Percentiles rank a stretch among this genome's conserved stretches.
Evolutionary conservation across 2,113 vertebrate genomes (phyloP).

Genomic region (Maccullochella peelii): DNA sequence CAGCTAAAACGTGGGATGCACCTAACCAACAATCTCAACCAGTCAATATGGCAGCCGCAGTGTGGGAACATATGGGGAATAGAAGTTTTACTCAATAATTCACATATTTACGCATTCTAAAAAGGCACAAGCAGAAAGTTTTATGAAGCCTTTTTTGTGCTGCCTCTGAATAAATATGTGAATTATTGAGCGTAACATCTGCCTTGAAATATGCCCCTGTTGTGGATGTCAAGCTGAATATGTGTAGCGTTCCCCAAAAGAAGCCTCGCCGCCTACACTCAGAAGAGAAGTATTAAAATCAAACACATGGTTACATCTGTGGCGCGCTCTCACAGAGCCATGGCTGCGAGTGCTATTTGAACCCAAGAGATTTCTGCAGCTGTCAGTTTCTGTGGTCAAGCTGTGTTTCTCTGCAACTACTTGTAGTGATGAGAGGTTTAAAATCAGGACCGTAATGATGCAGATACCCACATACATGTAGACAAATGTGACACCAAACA

Average conservation of each 20-base stretch:
- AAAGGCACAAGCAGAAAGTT: slow-evolving; percentile 40
- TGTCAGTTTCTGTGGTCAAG: slow-evolving; percentile 13
- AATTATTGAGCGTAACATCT: slow-evolving; percentile 65
- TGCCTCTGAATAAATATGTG: slow-evolving; percentile 50
- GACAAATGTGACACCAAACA: neutral
- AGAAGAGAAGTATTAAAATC: slow-evolving; percentile 11
- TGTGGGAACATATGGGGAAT: slow-evolving; percentile 4
- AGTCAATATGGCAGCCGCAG: slow-evolving; percentile 7
- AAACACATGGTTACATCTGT: slow-evolving; percentile 15
- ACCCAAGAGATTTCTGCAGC: neutral
- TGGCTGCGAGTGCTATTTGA: slow-evolving; percentile 16
- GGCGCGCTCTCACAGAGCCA: neutral
- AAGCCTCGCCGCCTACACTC: slow-evolving; percentile 7
- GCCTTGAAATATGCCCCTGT: slow-evolving; percentile 52
- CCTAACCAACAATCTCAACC: neutral
- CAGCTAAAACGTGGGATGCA: neutral
- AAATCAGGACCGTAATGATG: neutral
- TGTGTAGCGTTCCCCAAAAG: slow-evolving; percentile 28
- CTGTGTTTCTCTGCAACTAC: neutral
- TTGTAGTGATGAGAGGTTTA: neutral
- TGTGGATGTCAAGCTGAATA: slow-evolving; percentile 53
- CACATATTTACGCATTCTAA: slow-evolving; percentile 33
- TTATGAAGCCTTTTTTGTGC: slow-evolving; percentile 29
- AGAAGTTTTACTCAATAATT: slow-evolving; percentile 50
- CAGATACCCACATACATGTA: neutral